These are phyloP conservation scores for Eriosoma lanigerum DNA, from an alignment of 1,140 invertebrate species.

Conservation along the genomic window DNA sequence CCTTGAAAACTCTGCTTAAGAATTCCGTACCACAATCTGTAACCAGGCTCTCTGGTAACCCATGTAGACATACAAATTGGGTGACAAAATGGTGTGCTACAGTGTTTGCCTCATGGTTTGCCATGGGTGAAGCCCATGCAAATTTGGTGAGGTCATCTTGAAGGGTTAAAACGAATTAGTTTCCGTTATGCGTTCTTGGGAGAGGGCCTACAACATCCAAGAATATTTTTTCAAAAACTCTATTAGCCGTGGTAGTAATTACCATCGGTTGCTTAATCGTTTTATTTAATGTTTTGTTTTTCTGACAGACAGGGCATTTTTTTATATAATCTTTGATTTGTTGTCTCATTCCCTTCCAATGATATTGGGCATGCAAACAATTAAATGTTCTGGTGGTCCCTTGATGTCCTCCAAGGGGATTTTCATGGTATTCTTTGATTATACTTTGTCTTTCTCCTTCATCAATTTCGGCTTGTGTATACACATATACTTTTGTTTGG, in stretches of 20 bases:
- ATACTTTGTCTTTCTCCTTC: neutral
- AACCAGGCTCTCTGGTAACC: neutral
- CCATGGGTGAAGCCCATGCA: slow-evolving; percentile 56
- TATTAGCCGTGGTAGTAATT: slow-evolving; percentile 9
- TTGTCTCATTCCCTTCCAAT: slow-evolving; percentile 52
- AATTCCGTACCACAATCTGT: slow-evolving; percentile 39
- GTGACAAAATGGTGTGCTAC: slow-evolving; percentile 53
- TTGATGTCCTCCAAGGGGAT: slow-evolving; percentile 27
- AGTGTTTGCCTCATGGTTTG: slow-evolving; percentile 57
- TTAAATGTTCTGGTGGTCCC: slow-evolving; percentile 30
- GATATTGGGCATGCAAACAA: neutral
- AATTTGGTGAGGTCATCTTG: slow-evolving; percentile 39
- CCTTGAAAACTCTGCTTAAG: slow-evolving; percentile 13
- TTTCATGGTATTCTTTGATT: slow-evolving; percentile 47
- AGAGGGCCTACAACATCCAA: slow-evolving; percentile 3
- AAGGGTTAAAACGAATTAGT: neutral
- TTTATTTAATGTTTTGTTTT: slow-evolving; percentile 49
- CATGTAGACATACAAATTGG: neutral
- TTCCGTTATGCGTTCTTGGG: neutral
- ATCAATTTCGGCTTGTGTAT: neutral
- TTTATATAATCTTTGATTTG: slow-evolving; percentile 50
- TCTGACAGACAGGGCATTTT: slow-evolving; percentile 51
- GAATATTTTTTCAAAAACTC: slow-evolving; percentile 25
- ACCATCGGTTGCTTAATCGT: slow-evolving; percentile 20
- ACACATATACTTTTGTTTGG: slow-evolving; percentile 4